These are phyloP conservation scores for Eudemis profundana DNA, from an alignment of 2,888 invertebrate genomes.

Conservation along the genomic window DNA sequence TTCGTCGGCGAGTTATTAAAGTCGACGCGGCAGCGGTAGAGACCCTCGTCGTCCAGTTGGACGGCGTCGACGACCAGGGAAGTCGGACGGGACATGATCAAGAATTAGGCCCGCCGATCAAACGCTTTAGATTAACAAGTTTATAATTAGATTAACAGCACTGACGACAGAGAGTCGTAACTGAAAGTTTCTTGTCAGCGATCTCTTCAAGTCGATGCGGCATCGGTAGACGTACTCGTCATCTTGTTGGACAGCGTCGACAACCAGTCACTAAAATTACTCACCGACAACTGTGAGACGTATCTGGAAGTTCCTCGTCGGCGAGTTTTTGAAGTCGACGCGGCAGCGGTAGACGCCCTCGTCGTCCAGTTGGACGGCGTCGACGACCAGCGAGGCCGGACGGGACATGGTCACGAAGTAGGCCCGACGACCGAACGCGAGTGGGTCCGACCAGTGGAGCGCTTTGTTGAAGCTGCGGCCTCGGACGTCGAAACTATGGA, in stretches of 20 bases:
- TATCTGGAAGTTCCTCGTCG: conserved; percentile 94
- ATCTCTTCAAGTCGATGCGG: too few species aligned
- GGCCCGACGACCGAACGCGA: conserved; percentile 92
- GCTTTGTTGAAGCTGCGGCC: conserved; percentile 93
- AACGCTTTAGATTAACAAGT: too few species aligned
- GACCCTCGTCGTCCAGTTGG: not conserved
- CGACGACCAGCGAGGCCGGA: conserved; percentile 92
- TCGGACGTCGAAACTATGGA: conserved; percentile 92
- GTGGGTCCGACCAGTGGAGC: conserved; percentile 92
- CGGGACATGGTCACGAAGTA: conserved; percentile 92
- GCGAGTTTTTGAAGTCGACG: conserved; percentile 95
- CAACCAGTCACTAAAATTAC: conserved; percentile 58
- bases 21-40: too few species aligned
- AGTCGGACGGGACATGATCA: not conserved
- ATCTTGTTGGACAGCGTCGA: not conserved
- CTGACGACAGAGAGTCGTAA: too few species aligned
- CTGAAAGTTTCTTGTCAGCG: too few species aligned
- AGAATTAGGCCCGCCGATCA: too few species aligned
- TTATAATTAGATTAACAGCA: too few species aligned
- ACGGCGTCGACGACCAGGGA: not conserved
- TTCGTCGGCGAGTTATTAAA: too few species aligned
- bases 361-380: conserved; percentile 93
- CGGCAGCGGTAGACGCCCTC: conserved; percentile 94
- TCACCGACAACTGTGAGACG: conserved; percentile 95
- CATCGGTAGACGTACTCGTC: too few species aligned